phyloP scores from a whole-genome alignment of 2,113 vertebrate genomes.

The Lasiurus borealis region DNA sequence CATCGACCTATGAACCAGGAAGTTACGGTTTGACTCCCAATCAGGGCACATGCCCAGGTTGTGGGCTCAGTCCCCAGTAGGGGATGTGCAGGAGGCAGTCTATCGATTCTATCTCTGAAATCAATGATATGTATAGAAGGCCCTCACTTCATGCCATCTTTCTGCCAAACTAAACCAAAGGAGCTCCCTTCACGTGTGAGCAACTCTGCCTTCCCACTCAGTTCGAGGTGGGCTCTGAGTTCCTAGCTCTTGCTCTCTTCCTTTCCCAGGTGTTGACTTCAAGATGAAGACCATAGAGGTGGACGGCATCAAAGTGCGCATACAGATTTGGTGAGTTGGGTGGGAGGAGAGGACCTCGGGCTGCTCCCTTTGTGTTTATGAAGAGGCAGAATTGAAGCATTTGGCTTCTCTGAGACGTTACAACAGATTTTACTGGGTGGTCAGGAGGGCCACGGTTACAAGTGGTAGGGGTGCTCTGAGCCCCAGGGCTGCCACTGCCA shows the following conservation, averaged over 20 bases:
- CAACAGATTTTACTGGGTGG: not conserved
- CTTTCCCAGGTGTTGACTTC: constrained; percentile 87
- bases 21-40: too few relatives aligned
- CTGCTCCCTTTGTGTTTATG: not conserved
- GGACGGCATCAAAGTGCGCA: constrained; percentile 91
- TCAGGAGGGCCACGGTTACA: not conserved
- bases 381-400: not conserved
- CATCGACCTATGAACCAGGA: too few relatives aligned
- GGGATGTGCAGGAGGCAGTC: too few relatives aligned
- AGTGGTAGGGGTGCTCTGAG: not conserved
- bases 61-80: too few relatives aligned
- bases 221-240: not conserved
- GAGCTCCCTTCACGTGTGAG: not conserved
- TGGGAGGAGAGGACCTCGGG: not conserved
- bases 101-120: too few relatives aligned
- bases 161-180: not conserved
- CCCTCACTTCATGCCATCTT: not conserved
- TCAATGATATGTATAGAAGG: not conserved
- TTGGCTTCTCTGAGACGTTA: constrained; percentile 15
- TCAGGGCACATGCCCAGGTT: too few relatives aligned
- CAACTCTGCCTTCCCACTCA: not conserved
- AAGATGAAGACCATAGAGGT: constrained; percentile 93
- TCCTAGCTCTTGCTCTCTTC: not conserved
- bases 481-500: not conserved
- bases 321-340: constrained; percentile 90